A percentile compares a stretch with the other conserved stretches of the same genome.
Conservation (phyloP, 2,888 invertebrate species). For the Phymatocera aterrima region DNA sequence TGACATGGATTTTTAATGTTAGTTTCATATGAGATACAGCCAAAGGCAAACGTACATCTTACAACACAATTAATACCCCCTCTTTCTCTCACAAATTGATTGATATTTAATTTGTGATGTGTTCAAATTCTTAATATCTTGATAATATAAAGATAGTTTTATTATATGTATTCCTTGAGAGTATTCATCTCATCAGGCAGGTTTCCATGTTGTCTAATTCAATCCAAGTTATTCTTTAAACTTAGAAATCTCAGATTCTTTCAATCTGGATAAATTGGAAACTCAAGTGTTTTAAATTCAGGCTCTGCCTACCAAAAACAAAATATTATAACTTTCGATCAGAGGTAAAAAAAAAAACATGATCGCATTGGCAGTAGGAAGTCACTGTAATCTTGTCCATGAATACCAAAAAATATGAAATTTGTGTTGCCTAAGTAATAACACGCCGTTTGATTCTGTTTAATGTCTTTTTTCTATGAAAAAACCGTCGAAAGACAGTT, state of each 20-base stretch:
- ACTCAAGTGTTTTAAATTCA: background rate
- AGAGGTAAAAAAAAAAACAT: background rate
- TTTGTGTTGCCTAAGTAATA: background rate
- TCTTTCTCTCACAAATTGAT: slow-evolving; percentile 10
- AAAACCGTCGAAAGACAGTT: slow-evolving; percentile 11
- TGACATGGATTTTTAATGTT: slow-evolving; percentile 16
- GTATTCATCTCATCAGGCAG: slow-evolving; percentile 10
- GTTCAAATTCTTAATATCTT: background rate
- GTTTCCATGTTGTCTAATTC: background rate
- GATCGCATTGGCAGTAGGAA: slow-evolving; percentile 13
- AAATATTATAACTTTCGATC: background rate
- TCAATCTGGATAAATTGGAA: background rate
- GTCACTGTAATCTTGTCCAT: background rate
- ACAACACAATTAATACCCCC: background rate
- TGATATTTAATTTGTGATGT: slow-evolving; percentile 21
- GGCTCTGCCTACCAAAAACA: slow-evolving; percentile 17
- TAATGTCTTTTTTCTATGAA: slow-evolving; percentile 17
- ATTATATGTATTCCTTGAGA: background rate
- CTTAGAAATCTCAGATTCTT: background rate
- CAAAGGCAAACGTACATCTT: background rate
- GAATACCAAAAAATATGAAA: slow-evolving; percentile 20
- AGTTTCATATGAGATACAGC: slow-evolving; percentile 1
- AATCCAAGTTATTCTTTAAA: background rate
- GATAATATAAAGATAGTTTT: slow-evolving; percentile 21
- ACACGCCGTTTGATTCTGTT: slow-evolving; percentile 20